Evolutionary conservation across 2,113 vertebrate genomes (phyloP), one percentile per base, ranked within the genome.

Genomic region (Sceloporus tristichus): DNA sequence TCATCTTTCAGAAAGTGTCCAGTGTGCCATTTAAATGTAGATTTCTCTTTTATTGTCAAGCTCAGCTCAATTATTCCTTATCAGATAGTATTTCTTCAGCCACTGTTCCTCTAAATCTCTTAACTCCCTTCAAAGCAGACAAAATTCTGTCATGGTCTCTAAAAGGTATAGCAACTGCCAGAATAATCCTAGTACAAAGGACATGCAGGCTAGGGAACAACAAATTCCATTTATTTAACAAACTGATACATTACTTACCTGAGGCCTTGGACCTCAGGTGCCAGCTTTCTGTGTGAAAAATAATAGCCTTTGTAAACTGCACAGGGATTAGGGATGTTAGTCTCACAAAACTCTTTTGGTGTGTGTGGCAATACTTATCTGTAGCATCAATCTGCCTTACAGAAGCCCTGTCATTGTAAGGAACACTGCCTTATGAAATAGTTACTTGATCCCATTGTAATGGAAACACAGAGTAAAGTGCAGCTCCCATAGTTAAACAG

Each of bases 61-160:
- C 48, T 91, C 74, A 90, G 81, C 54, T 90, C 86, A 92, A 91
- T 91, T 94, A 76, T 78, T 76, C 89, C 91, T 91, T 90, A 93
- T 92, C 93, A 90, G 89, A 90, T 93, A 93, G 90, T 85, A 65
- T 91, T 88, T 93, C 88, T 84, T 91, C 88, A 94, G 84, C 90
- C 91, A 93, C 86, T 93, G 85, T 92, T 93, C 16, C 75, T 93
- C 79, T 93, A 93, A 94, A 92, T 91, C 88, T 94, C 89, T 93
- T 89, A 87, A 95, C 90, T 93, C 79, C 85, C 42, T 85, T 77
- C 0, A 5, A 85, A 89, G 88, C 48, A 88, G 91, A 89, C 14
- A 87, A 92, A 92, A n/a, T 91, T 95, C 70, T 86, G 14, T 87
- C 71, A 53, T 29, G 85, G 14, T 88, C 90, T 90, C 83, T 84